phyloP scores from a whole-genome alignment of 2,888 invertebrate species.

The Dryomyza anilis region DNA sequence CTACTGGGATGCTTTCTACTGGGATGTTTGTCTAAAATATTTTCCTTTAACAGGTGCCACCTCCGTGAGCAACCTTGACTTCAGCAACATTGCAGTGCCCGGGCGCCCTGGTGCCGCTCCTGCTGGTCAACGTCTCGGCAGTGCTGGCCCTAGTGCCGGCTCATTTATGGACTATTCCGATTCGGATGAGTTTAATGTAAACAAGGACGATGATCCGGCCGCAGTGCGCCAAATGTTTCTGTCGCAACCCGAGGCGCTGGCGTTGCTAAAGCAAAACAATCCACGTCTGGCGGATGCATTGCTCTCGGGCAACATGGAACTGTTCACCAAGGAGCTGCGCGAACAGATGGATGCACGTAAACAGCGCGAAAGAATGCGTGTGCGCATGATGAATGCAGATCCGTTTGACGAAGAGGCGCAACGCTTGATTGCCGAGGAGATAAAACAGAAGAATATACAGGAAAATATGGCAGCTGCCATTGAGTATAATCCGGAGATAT shows the following conservation, averaged over 20 bases:
- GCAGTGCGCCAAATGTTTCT: slow-evolving; percentile 85
- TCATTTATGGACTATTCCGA: slow-evolving; percentile 38
- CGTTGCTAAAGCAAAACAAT: slow-evolving; percentile 91
- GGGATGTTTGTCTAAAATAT: not conserved
- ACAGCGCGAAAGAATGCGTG: slow-evolving; percentile 81
- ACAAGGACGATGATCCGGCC: slow-evolving; percentile 80
- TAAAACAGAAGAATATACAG: slow-evolving; percentile 93
- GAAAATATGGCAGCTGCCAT: slow-evolving; percentile 99
- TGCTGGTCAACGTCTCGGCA: slow-evolving; percentile 24
- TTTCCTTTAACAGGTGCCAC: slow-evolving; percentile 29
- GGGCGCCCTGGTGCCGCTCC: slow-evolving; percentile 44
- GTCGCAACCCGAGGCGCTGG: slow-evolving; percentile 88
- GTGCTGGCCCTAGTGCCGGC: slow-evolving; percentile 18
- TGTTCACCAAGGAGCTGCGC: slow-evolving; percentile 77
- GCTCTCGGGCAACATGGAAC: slow-evolving; percentile 79
- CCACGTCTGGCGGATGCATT: slow-evolving; percentile 90
- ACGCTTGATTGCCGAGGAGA: slow-evolving; percentile 92
- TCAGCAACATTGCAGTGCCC: slow-evolving; percentile 85
- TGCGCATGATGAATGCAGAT: slow-evolving; percentile 89
- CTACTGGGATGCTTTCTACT: slow-evolving; percentile 10
- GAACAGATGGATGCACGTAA: slow-evolving; percentile 83
- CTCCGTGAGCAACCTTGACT: slow-evolving; percentile 68
- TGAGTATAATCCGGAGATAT: slow-evolving; percentile 98
- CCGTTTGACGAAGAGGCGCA: slow-evolving; percentile 97
- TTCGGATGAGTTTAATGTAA: slow-evolving; percentile 58